Evolutionary conservation across 2,113 vertebrate genomes (phyloP).

Genomic region (Sardina pilchardus): DNA sequence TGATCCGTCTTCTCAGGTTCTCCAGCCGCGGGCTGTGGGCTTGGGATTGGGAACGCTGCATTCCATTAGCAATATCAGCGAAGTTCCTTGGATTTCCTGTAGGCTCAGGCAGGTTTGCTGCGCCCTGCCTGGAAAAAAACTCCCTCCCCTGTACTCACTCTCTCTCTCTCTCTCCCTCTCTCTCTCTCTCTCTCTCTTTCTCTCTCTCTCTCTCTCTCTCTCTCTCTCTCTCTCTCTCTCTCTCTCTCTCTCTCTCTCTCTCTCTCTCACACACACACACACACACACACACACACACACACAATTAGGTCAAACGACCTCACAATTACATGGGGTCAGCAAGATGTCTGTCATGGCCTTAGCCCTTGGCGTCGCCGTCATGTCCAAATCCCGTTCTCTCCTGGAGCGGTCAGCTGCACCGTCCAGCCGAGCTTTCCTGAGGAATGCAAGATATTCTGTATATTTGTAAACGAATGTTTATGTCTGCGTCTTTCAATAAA

Average conservation of each 20-base stretch:
- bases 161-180: no score
- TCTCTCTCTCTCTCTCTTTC: no score
- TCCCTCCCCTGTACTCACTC: neutral
- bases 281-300: neutral
- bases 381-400: neutral
- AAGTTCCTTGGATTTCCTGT: neutral
- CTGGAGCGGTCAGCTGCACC: no score
- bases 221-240: no score
- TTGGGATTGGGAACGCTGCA: no score
- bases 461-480: slow-evolving; percentile 34
- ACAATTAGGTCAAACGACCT: neutral
- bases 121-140: neutral
- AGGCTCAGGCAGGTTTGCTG: neutral
- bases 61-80: neutral
- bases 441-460: slow-evolving; percentile 42
- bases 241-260: no score
- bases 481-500: slow-evolving; percentile 28
- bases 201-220: no score
- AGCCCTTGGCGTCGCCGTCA: neutral
- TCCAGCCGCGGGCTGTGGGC: no score
- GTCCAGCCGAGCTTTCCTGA: neutral
- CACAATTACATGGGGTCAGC: neutral
- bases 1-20: no score
- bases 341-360: neutral
- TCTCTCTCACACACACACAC: no score